Evolutionary conservation across 2,888 invertebrate species (phyloP).

Genomic region (Synanthedon andrenaeformis): DNA sequence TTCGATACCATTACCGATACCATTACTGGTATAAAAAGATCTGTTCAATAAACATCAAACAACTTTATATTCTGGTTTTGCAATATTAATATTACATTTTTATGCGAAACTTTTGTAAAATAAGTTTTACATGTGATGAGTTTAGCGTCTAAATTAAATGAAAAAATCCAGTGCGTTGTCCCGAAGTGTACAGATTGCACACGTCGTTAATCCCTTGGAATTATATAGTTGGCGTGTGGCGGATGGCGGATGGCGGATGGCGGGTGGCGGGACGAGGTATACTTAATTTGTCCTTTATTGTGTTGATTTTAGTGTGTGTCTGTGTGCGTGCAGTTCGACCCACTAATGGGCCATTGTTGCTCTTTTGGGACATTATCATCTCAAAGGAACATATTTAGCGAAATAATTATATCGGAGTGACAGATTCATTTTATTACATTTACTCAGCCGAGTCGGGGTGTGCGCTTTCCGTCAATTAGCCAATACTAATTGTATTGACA

Average conservation of each 20-base stretch:
- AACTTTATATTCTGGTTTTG: too few relatives aligned
- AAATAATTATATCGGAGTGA: neutral
- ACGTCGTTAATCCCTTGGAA: conserved; percentile 27
- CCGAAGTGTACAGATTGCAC: conserved; percentile 18
- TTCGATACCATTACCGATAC: too few relatives aligned
- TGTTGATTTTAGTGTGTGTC: conserved; percentile 14
- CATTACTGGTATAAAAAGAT: too few relatives aligned
- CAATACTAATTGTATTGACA: too few relatives aligned
- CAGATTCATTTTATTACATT: neutral
- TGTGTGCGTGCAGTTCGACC: conserved; percentile 35
- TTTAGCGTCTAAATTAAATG: too few relatives aligned
- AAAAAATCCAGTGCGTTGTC: conserved; percentile 4
- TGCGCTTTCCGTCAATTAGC: too few relatives aligned
- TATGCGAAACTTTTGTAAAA: too few relatives aligned
- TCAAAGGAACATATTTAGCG: neutral
- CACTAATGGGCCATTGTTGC: conserved; percentile 47
- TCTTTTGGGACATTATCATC: conserved; percentile 26
- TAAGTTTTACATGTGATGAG: too few relatives aligned
- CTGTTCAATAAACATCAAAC: too few relatives aligned
- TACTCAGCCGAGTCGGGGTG: too few relatives aligned
- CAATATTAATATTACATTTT: too few relatives aligned
- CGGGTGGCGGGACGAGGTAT: conserved; percentile 22
- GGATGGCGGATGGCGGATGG: conserved; percentile 7
- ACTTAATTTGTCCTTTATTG: conserved; percentile 50
- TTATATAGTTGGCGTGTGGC: too few relatives aligned